Percentiles rank a stretch among this genome's conserved stretches.
phyloP scores from a whole-genome alignment of 2,888 invertebrate genomes.

The Phasia obesa region DNA sequence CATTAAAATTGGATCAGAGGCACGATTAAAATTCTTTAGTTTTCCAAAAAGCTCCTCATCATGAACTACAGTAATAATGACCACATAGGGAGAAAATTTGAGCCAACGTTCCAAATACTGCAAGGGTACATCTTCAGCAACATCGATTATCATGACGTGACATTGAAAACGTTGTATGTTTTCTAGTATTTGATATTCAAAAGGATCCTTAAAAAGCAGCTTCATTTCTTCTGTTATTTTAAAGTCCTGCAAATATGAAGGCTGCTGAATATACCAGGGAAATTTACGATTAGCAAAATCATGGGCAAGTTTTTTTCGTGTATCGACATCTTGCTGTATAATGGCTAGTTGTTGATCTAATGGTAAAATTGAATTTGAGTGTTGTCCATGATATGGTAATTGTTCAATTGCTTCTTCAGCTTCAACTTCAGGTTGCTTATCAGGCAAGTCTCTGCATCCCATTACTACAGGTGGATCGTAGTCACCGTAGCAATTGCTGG shows the following conservation, averaged over 20 bases:
- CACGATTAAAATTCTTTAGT: constrained; percentile 70
- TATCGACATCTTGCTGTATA: constrained; percentile 64
- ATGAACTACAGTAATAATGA: constrained; percentile 75
- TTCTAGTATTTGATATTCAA: constrained; percentile 73
- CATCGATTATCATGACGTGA: constrained; percentile 76
- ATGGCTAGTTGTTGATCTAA: constrained; percentile 69
- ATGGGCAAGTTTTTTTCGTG: constrained; percentile 74
- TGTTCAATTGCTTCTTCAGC: constrained; percentile 15
- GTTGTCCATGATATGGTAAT: constrained; percentile 25
- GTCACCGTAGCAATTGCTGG: constrained; percentile 72
- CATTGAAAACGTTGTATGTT: constrained; percentile 74
- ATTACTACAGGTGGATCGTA: constrained; percentile 73
- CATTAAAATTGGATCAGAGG: constrained; percentile 72
- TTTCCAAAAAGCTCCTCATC: constrained; percentile 73
- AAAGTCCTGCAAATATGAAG: constrained; percentile 70
- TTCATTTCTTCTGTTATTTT: constrained; percentile 69
- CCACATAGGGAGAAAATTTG: constrained; percentile 75
- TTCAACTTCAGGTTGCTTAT: background rate
- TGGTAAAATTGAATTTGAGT: constrained; percentile 66
- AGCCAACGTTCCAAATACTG: constrained; percentile 76
- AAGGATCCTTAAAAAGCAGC: constrained; percentile 67
- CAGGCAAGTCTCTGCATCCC: constrained; percentile 42
- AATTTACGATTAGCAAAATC: constrained; percentile 75
- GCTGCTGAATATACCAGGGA: constrained; percentile 74
- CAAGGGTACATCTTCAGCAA: constrained; percentile 71